Evolutionary conservation across 2,888 invertebrate species (phyloP).

Genomic region (Caenorhabditis sp.): DNA sequence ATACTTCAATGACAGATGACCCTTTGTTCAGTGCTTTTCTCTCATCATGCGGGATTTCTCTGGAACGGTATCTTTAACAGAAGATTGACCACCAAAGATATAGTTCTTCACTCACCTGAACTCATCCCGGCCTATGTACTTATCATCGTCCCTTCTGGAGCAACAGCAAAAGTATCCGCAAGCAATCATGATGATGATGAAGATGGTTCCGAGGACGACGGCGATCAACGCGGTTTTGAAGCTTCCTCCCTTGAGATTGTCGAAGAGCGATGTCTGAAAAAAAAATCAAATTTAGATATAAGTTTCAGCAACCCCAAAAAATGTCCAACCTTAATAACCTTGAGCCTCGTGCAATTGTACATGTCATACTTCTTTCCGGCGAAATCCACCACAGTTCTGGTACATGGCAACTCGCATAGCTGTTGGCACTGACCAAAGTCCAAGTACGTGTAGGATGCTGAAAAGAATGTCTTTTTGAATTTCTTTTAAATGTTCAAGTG

Average conservation of each 20-base stretch:
- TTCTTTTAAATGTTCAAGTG: neutral
- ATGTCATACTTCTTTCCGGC: conserved; percentile 34
- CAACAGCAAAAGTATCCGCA: conserved; percentile 60
- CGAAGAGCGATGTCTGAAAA: conserved; percentile 47
- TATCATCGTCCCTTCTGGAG: conserved; percentile 32
- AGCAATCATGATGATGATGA: conserved; percentile 31
- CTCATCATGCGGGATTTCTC: conserved; percentile 46
- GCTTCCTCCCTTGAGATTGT: conserved; percentile 40
- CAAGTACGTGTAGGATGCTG: conserved; percentile 56
- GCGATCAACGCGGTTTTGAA: conserved; percentile 37
- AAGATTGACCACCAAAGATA: neutral
- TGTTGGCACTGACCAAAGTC: conserved; percentile 35
- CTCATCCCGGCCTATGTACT: conserved; percentile 46
- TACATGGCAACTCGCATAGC: conserved; percentile 51
- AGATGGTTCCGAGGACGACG: conserved; percentile 38
- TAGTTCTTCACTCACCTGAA: conserved; percentile 44
- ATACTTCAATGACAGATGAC: conserved; percentile 48
- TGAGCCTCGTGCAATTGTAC: conserved; percentile 54
- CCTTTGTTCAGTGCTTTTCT: conserved; percentile 54
- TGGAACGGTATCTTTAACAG: conserved; percentile 36
- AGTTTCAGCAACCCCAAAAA: too few relatives aligned
- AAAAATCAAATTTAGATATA: neutral
- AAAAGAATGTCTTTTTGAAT: conserved; percentile 18
- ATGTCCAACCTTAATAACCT: conserved; percentile 45
- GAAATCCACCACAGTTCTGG: conserved; percentile 46